A percentile compares a stretch with the other conserved stretches of the same genome.
Conservation (phyloP, 2,797 vertebrate species). For the Cryptoprocta ferox region DNA sequence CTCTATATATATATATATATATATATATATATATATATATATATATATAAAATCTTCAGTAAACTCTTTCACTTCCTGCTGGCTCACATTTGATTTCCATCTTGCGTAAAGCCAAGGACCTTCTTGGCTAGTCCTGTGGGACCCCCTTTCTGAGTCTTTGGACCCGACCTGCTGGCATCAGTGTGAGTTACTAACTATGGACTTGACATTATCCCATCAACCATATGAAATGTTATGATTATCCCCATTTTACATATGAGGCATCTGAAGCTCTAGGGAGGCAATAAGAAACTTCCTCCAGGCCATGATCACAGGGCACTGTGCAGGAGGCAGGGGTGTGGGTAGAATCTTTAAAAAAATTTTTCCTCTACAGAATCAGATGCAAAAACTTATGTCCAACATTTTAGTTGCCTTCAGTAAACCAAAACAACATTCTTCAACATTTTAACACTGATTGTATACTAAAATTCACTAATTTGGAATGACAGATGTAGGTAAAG, state of each 20-base stretch:
- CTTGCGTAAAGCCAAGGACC: not conserved
- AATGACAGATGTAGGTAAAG: not conserved
- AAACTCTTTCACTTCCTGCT: not conserved
- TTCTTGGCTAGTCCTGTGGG: not conserved
- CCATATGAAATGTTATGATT: not conserved
- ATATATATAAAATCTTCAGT: not conserved
- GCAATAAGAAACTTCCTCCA: not conserved
- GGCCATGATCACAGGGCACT: not conserved
- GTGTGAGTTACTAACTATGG: not conserved
- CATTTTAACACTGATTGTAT: not conserved
- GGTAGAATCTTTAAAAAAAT: not conserved
- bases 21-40: too few relatives aligned
- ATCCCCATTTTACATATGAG: not conserved
- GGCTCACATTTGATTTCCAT: not conserved
- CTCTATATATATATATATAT: too few relatives aligned
- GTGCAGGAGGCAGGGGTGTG: not conserved
- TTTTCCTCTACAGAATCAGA: not conserved
- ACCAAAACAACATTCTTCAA: not conserved
- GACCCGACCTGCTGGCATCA: not conserved
- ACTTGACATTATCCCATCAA: not conserved
- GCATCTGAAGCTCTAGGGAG: not conserved
- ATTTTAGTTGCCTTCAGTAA: constrained; percentile 9
- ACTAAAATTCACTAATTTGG: not conserved
- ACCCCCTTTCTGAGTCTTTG: not conserved
- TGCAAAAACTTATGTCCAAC: not conserved